Evolutionary conservation across 2,113 vertebrate genomes (phyloP).

Genomic region (Alaudala cheleensis): DNA sequence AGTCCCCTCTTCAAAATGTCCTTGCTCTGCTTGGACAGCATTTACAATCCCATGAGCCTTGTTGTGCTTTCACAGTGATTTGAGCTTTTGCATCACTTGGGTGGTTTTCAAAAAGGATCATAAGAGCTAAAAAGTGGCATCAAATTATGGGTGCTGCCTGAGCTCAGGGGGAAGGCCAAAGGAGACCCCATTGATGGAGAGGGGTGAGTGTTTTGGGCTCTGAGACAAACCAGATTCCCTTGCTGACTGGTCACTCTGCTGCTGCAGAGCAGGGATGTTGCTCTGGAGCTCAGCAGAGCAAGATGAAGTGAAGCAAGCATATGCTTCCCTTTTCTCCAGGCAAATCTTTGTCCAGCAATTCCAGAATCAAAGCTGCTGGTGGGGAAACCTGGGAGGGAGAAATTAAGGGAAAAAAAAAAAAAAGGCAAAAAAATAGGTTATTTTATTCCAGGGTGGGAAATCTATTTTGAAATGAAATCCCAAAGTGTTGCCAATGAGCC

Average conservation of each 20-base stretch:
- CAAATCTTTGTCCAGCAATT: background rate
- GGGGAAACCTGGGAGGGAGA: conserved; percentile 7
- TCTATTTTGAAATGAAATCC: conserved; percentile 71
- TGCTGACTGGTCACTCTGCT: background rate
- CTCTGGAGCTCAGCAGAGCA: background rate
- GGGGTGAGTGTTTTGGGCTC: background rate
- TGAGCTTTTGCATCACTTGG: background rate
- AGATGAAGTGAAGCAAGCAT: background rate
- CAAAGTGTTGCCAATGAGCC: conserved; percentile 75
- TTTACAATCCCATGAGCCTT: background rate
- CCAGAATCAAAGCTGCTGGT: background rate
- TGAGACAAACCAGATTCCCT: background rate
- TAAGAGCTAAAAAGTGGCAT: background rate
- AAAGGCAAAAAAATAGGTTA: background rate
- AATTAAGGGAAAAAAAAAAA: conserved; percentile 23
- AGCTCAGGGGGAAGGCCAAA: background rate
- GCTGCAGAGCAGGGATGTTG: background rate
- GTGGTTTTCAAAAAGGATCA: background rate
- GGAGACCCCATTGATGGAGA: background rate
- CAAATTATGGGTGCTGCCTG: background rate
- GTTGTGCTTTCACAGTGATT: fast-evolving
- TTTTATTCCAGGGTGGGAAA: conserved; percentile 69
- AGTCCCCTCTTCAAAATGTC: background rate
- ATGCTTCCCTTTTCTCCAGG: background rate
- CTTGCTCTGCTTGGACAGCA: fast-evolving